Conservation (phyloP, 2,888 invertebrate species). For the Platypus cylindrus region DNA sequence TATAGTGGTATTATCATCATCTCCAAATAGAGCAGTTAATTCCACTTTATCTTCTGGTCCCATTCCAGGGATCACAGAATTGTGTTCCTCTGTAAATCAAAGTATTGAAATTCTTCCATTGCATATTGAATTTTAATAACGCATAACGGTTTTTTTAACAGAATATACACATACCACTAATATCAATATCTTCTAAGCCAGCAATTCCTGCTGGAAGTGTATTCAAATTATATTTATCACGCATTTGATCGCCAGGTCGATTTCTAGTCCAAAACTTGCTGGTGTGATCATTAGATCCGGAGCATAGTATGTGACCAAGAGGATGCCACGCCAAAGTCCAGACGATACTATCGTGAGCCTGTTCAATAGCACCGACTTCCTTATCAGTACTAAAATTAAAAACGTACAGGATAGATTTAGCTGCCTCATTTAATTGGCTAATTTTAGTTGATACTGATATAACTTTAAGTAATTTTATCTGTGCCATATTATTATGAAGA, state of each 20-base stretch:
- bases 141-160: not conserved
- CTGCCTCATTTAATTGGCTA: no score
- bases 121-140: no score
- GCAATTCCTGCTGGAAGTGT: constrained; percentile 72
- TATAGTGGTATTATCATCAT: constrained; percentile 65
- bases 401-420: constrained; percentile 1
- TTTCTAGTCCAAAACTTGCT: constrained; percentile 99
- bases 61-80: constrained; percentile 86
- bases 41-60: constrained; percentile 93
- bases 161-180: constrained; percentile 20
- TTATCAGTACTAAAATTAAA: constrained; percentile 68
- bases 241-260: constrained; percentile 94
- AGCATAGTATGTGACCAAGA: constrained; percentile 93
- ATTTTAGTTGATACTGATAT: no score
- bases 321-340: constrained; percentile 99
- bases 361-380: constrained; percentile 95
- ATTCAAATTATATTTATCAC: constrained; percentile 94
- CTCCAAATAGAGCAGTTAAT: constrained; percentile 62
- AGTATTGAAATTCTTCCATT: not conserved
- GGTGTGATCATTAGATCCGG: constrained; percentile 99
- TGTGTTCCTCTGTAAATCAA: constrained; percentile 44
- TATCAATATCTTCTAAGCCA: constrained; percentile 58
- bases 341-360: constrained; percentile 97
- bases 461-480: no score
- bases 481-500: no score